Conservation (phyloP, 2,888 invertebrate genomes). For the Polymixis lichenea region DNA sequence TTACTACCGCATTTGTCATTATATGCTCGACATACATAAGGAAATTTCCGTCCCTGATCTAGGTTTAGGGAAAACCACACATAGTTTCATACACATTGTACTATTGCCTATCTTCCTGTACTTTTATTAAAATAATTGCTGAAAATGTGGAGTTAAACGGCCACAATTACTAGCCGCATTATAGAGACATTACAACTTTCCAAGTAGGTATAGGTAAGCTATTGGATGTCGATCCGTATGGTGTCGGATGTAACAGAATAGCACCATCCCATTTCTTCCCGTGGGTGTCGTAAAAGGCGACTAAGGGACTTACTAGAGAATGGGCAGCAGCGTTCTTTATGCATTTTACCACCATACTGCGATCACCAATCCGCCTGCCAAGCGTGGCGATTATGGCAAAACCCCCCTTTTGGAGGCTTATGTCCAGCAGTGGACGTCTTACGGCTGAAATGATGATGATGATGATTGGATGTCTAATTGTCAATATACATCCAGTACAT, state of each 20-base stretch:
- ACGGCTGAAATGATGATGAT: no score
- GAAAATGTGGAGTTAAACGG: neutral
- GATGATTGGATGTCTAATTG: neutral
- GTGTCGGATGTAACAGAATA: no score
- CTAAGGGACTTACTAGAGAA: no score
- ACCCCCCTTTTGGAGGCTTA: no score
- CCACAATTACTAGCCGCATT: neutral
- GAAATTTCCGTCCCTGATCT: slow-evolving; percentile 49
- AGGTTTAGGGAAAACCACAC: slow-evolving; percentile 45
- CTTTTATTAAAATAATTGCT: neutral
- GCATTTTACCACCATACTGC: no score
- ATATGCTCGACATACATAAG: slow-evolving; percentile 36
- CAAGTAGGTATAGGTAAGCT: neutral
- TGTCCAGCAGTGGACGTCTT: no score
- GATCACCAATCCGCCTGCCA: no score
- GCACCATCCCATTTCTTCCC: no score
- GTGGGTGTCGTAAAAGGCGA: no score
- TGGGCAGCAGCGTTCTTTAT: no score
- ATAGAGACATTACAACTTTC: neutral
- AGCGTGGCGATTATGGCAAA: no score
- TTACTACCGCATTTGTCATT: slow-evolving; percentile 68
- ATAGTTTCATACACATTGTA: neutral
- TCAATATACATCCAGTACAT: neutral
- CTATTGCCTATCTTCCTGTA: neutral
- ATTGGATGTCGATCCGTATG: no score